Evolutionary conservation across 2,888 invertebrate genomes (phyloP).

Genomic region (Xestoiulus laeticollis): DNA sequence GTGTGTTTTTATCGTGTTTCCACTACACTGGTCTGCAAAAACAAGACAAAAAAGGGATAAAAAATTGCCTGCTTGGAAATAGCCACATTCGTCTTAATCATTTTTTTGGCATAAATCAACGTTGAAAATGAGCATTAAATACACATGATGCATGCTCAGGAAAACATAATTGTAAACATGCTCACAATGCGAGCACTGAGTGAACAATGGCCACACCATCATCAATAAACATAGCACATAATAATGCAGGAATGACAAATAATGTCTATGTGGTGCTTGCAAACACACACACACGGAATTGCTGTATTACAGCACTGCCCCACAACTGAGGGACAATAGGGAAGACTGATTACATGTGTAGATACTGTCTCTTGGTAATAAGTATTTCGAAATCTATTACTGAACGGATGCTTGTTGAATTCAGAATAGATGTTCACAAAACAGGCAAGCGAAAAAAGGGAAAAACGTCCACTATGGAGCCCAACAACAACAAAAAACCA

Average conservation of each 20-base stretch:
- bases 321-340: not conserved
- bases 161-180: slow-evolving; percentile 29
- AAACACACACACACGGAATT: not conserved
- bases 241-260: slow-evolving; percentile 31
- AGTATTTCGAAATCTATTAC: slow-evolving; percentile 40
- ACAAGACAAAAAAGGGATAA: not conserved
- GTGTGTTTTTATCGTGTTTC: slow-evolving; percentile 30
- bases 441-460: not conserved
- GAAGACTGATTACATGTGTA: slow-evolving; percentile 39
- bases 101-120: slow-evolving; percentile 36
- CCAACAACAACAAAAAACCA: not conserved
- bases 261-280: not conserved
- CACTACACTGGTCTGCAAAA: not conserved
- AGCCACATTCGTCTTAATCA: slow-evolving; percentile 4
- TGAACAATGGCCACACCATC: not conserved
- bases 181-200: not conserved
- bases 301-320: not conserved
- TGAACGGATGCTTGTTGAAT: slow-evolving; percentile 35
- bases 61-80: not conserved
- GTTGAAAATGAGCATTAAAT: slow-evolving; percentile 35
- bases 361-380: slow-evolving; percentile 28
- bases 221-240: slow-evolving; percentile 16
- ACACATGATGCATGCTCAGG: not conserved
- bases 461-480: not conserved
- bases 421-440: not conserved